These are phyloP conservation scores for Alviniconcha strummeri DNA, from an alignment of 2,888 invertebrate species.

Conservation along the genomic window DNA sequence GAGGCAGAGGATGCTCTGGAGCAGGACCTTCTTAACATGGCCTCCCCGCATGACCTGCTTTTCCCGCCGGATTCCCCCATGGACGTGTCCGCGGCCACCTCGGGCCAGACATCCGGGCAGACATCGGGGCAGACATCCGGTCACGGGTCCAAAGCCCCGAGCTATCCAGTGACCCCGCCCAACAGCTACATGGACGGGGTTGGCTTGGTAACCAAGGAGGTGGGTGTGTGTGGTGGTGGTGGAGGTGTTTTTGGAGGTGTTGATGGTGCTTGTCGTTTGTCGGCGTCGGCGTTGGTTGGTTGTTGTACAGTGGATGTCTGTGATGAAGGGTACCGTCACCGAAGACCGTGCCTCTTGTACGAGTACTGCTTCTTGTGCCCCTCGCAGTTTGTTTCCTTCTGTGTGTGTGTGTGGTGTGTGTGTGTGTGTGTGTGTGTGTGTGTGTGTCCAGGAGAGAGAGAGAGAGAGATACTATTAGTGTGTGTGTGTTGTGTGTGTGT, in stretches of 20 bases:
- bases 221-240: not conserved
- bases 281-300: too few species aligned
- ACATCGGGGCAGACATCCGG: slow-evolving; percentile 40
- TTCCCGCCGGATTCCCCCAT: slow-evolving; percentile 27
- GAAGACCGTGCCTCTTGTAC: too few species aligned
- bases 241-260: not conserved
- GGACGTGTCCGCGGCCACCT: slow-evolving; percentile 28
- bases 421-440: too few species aligned
- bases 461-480: too few species aligned
- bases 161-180: slow-evolving; percentile 70
- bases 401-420: too few species aligned
- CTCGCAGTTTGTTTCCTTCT: too few species aligned
- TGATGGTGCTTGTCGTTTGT: not conserved
- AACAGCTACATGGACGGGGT: slow-evolving; percentile 67
- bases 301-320: too few species aligned
- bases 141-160: slow-evolving; percentile 45
- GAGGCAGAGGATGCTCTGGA: slow-evolving; percentile 11
- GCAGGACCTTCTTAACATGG: slow-evolving; percentile 27
- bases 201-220: slow-evolving; percentile 35
- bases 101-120: slow-evolving; percentile 36
- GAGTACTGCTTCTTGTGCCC: too few species aligned
- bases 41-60: slow-evolving; percentile 33
- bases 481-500: too few species aligned
- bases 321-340: too few species aligned
- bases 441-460: too few species aligned